Evolutionary conservation across 2,113 vertebrate genomes (phyloP).

Genomic region (Gallinago media): DNA sequence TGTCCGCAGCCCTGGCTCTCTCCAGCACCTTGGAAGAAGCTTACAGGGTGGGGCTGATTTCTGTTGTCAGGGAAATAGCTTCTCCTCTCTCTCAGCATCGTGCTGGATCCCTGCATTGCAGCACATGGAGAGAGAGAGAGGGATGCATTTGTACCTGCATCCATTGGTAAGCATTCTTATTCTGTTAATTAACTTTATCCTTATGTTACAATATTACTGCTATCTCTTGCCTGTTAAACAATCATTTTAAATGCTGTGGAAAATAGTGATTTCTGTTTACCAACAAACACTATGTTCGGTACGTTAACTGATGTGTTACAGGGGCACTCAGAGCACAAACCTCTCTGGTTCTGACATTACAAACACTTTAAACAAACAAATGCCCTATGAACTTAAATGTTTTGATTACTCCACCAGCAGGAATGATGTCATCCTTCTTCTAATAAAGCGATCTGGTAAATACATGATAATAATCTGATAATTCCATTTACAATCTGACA

Average conservation of each 20-base stretch:
- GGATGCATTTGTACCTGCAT: neutral
- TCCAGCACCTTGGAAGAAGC: neutral
- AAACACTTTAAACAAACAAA: neutral
- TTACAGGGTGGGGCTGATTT: neutral
- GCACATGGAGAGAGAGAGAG: no score
- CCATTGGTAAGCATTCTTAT: neutral
- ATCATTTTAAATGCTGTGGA: neutral
- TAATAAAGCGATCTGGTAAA: neutral
- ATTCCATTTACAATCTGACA: neutral
- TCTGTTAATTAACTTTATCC: neutral
- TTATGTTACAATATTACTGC: neutral
- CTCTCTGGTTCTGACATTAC: neutral
- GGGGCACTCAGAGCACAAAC: neutral
- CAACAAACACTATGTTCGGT: neutral
- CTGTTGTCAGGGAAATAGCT: neutral
- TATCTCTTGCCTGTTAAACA: neutral
- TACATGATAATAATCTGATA: neutral
- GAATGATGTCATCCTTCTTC: neutral
- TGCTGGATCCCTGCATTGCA: neutral
- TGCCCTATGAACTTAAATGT: neutral
- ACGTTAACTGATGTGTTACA: neutral
- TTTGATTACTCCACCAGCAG: neutral
- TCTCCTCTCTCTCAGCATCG: neutral
- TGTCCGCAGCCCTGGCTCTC: accelerated
- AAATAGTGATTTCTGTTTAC: neutral